A percentile compares a stretch with the other conserved stretches of the same genome.
Conservation (phyloP, 2,888 invertebrate genomes). For the Brachypterus glaber region DNA sequence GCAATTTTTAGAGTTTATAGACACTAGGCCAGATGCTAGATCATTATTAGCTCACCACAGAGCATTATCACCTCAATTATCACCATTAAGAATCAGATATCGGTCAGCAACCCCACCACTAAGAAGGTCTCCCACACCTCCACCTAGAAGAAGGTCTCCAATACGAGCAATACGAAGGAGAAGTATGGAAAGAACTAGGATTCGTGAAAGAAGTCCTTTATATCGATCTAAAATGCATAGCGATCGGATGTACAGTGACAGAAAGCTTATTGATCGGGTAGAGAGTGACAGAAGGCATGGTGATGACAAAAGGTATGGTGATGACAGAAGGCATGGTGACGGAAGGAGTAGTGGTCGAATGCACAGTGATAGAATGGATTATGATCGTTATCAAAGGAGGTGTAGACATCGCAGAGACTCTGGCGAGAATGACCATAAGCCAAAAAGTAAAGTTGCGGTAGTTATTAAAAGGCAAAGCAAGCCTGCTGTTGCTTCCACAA, state of each 20-base stretch:
- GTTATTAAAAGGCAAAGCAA: constrained; percentile 36
- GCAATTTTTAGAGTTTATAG: constrained; percentile 13
- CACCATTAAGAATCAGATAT: constrained; percentile 6
- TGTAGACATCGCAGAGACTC: too few species aligned
- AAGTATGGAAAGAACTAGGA: not conserved
- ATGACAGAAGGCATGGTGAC: constrained; percentile 5
- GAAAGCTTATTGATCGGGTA: constrained; percentile 1
- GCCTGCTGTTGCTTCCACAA: constrained; percentile 35
- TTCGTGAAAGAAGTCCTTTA: too few species aligned
- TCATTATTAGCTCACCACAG: constrained; percentile 13
- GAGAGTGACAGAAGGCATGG: constrained; percentile 4
- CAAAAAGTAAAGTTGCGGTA: constrained; percentile 37
- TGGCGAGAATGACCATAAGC: constrained; percentile 24
- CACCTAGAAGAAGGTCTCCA: constrained; percentile 11
- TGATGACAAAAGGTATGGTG: not conserved
- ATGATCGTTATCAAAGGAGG: constrained; percentile 6
- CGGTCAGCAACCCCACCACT: constrained; percentile 8
- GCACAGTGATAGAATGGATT: constrained; percentile 18
- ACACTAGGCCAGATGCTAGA: constrained; percentile 11
- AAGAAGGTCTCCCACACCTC: constrained; percentile 3
- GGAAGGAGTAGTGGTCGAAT: constrained; percentile 17
- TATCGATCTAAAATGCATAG: too few species aligned
- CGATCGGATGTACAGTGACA: constrained; percentile 16
- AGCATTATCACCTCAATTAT: constrained; percentile 5
- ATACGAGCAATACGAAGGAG: constrained; percentile 13